Evolutionary conservation across 1,140 invertebrate species (phyloP), one percentile per base, ranked within the genome.

Genomic region (Cylas formicarius): DNA sequence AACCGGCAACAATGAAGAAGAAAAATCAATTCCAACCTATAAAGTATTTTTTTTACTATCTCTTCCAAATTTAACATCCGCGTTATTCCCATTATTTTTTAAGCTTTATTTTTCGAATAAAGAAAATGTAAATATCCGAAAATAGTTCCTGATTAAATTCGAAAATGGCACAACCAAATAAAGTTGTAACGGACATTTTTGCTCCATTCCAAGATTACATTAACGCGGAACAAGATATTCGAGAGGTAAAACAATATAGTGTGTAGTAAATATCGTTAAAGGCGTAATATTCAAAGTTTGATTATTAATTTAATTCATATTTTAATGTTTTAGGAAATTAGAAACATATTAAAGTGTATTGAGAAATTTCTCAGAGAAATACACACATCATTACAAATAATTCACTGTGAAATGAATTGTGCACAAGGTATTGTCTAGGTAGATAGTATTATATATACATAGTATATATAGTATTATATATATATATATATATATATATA

Each of bases 351-450:
- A 1, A 75, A 74, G 46, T 77, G 82, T 50, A 72, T 86, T 47
- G 84, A 88, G 55, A 79, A 80, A 52, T 67, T 67, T 41, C 67
- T 76, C 1, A 70, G 82, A 55, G 79, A 85, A 56, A 78, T 86
- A 26, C 61, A 75, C 19, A 81, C 80, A 42, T 66, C 72, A 39
- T 58, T 88, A n/a, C 83, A 86, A 65, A 70, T 74, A 24, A 83
- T 88, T 48, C 84, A 88, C 57, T 76, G 78, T 46, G 71, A 76
- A 38, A 62, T 64, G 50, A 62, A 70, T 42, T 68, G 24, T 58
- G 67, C 74, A 65, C 71, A 80, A 62, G 72, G 78, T 72, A 61
- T 36, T 32, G 53, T 13, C 23, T 36, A 14, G 9, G 5, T 18
- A n/a, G n/a, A n/a, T n/a, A n/a, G n/a, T n/a, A n/a, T n/a, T n/a